Percentiles rank a stretch among this genome's conserved stretches.
These are phyloP conservation scores for Oedothorax gibbosus DNA, from an alignment of 1,140 invertebrate species.

Conservation along the genomic window DNA sequence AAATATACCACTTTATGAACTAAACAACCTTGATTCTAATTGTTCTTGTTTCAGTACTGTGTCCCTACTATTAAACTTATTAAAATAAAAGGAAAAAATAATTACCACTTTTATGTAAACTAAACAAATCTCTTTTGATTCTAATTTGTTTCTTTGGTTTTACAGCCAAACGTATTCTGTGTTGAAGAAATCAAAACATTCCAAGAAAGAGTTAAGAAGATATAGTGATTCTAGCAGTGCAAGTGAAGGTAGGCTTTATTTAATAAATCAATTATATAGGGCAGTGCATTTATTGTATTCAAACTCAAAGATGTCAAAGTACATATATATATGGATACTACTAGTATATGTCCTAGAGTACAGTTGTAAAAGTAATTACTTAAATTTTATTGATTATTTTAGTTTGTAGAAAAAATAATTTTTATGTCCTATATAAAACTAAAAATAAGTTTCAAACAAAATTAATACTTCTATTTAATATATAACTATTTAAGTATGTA, in stretches of 20 bases:
- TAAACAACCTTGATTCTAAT: no score
- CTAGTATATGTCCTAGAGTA: neutral
- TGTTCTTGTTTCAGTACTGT: no score
- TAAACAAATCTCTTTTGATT: no score
- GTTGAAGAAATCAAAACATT: constrained; percentile 52
- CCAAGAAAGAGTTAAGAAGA: constrained; percentile 29
- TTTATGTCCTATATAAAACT: no score
- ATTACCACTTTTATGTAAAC: no score
- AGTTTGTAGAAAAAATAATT: neutral
- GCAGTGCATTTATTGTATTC: neutral
- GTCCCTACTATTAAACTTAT: no score
- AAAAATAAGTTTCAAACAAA: no score
- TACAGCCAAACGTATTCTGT: constrained; percentile 49
- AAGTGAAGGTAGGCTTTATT: constrained; percentile 38
- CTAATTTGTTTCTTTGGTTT: neutral
- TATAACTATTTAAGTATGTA: no score
- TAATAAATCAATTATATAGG: neutral
- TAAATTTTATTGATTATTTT: neutral
- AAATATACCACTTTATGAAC: no score
- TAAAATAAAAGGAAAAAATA: no score
- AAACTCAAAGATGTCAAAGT: neutral
- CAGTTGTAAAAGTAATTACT: neutral
- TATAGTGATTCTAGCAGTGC: constrained; percentile 34
- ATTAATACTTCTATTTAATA: no score
- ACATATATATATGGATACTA: neutral